Percentiles rank a stretch among this genome's conserved stretches.
Evolutionary conservation across 2,113 vertebrate genomes (phyloP).

Genomic region (Saccopteryx leptura): DNA sequence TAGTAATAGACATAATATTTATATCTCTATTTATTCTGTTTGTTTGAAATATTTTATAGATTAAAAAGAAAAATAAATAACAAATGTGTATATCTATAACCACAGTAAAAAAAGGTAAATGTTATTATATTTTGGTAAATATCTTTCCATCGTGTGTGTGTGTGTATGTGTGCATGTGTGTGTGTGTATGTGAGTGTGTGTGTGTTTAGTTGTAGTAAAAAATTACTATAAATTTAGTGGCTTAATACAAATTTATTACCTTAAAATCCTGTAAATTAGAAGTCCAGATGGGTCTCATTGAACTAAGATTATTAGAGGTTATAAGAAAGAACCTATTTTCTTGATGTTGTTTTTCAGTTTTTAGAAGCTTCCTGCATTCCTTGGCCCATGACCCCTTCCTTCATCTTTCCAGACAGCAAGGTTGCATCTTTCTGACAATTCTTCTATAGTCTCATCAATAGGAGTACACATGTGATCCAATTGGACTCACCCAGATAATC

Average conservation of each 20-base stretch:
- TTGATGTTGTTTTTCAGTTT: not conserved
- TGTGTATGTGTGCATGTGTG: not conserved
- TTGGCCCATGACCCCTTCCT: not conserved
- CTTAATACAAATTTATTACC: not conserved
- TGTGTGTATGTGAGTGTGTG: not conserved
- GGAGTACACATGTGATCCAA: not conserved
- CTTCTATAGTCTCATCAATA: not conserved
- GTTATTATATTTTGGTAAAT: not conserved
- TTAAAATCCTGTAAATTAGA: not conserved
- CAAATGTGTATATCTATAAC: not conserved
- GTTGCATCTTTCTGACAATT: not conserved
- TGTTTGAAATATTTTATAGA: constrained; percentile 25
- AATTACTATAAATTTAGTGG: not conserved
- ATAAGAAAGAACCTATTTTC: not conserved
- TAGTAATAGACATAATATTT: not conserved
- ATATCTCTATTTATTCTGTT: not conserved
- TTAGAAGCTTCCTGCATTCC: not conserved
- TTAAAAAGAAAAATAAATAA: not conserved
- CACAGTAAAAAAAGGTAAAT: not conserved
- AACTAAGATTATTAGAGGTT: not conserved
- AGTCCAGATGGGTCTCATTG: not conserved
- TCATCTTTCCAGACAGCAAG: not conserved
- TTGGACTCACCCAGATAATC: not conserved
- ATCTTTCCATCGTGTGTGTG: not conserved
- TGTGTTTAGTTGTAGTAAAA: not conserved